Base-by-base conservation (phyloP, 2,797 vertebrate species). In the Tinamus major region DNA sequence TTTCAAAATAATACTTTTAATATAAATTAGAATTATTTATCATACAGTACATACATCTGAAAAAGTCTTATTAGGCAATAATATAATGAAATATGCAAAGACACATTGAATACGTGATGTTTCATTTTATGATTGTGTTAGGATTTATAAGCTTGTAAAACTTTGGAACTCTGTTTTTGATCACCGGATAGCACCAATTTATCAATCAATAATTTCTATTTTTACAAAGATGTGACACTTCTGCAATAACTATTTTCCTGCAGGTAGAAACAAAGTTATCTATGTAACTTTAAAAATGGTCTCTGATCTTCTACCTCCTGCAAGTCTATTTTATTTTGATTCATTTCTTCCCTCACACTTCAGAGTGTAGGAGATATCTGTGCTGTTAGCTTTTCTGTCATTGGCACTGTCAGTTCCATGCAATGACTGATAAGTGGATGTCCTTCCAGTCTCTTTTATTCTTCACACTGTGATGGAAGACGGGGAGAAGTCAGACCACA, bases 1-100 rank as follows among this genome's bases (percentile, higher is more conserved):
- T 83, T 78, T 87, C 44, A 78, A 72, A 65, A 92, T 58, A 92
- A 53, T 10, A 35, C 75, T 89, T 94, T 78, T 31, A 85, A 79
- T 74, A 48, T 18, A 88, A 85, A 74, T 65, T 55, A 62, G 49
- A 85, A 59, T 71, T 87, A 71, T 78, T 80, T 72, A 18, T 81
- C n/a, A 80, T 10, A 8, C 33, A 58, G 20, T 41, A n/a, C 6
- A 35, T 46, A 35, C 10, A 7, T 19, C 49, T 83, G 62, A 88
- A 96, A 93, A 56, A 67, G 56, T 48, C 14, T 9, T 80, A 19
- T 27, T 72, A 81, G 37, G 51, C 27, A 61, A 26, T 39, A 23
- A 59, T 39, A 72, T 41, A 16, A 85, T 68, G 37, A 89, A 83
- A 80, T 51, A 48, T 9, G 44, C 33, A 46, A 79, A 71, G 41